Conservation (phyloP, 1,140 invertebrate genomes). For the Ceratosolen fusciceps region DNA sequence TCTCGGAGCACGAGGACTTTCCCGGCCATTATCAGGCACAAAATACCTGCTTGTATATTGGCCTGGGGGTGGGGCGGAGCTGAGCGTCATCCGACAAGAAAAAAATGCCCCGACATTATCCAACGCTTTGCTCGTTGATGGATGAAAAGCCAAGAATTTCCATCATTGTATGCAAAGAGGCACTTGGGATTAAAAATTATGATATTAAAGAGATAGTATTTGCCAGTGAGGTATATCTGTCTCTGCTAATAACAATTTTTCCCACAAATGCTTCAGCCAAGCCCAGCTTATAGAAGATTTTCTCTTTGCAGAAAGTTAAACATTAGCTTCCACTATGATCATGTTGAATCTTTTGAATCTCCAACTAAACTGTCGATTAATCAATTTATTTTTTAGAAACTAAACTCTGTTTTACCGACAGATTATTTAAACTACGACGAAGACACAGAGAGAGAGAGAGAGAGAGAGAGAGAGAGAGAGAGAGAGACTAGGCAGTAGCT, state of each 20-base stretch:
- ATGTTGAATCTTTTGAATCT: too few relatives aligned
- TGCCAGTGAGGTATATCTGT: not conserved
- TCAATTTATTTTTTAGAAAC: not conserved
- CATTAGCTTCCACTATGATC: not conserved
- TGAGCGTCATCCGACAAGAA: not conserved
- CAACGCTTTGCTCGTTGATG: not conserved
- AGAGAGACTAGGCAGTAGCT: too few relatives aligned
- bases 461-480: too few relatives aligned
- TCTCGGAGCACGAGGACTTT: not conserved
- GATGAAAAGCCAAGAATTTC: slow-evolving; percentile 28
- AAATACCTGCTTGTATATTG: not conserved
- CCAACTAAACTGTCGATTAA: too few relatives aligned
- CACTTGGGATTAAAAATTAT: slow-evolving; percentile 41
- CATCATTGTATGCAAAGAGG: slow-evolving; percentile 23
- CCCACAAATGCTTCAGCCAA: not conserved
- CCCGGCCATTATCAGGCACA: not conserved
- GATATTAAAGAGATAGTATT: slow-evolving; percentile 1
- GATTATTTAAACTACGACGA: too few relatives aligned
- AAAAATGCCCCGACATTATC: not conserved
- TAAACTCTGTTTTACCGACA: not conserved
- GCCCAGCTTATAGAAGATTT: not conserved
- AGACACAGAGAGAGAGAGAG: too few relatives aligned
- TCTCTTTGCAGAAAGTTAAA: not conserved
- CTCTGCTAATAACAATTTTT: not conserved
- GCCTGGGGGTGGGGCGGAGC: not conserved